Conservation (phyloP, 2,797 vertebrate species). For the Sphenopsis melanotis region DNA sequence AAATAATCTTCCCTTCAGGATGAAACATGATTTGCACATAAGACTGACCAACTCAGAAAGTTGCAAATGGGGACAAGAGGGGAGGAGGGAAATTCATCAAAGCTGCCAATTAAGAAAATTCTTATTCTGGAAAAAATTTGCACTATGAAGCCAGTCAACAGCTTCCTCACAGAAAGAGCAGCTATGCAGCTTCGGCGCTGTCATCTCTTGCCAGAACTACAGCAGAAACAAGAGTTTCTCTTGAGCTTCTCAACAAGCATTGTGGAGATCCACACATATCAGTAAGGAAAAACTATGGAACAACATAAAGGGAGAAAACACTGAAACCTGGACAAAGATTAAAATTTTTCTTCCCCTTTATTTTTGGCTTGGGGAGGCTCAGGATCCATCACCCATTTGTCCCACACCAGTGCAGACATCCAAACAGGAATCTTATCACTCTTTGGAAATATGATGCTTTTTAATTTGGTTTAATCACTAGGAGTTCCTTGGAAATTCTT, state of each 20-base stretch:
- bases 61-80: not conserved
- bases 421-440: not conserved
- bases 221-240: not conserved
- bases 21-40: not conserved
- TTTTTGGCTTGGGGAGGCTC: not conserved
- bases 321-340: fast-evolving
- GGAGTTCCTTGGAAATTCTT: not conserved
- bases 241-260: not conserved
- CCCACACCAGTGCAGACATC: not conserved
- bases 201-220: not conserved
- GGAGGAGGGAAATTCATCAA: not conserved
- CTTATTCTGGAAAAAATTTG: not conserved
- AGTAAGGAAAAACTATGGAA: not conserved
- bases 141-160: not conserved
- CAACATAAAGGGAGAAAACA: not conserved
- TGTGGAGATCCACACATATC: fast-evolving
- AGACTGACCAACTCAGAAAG: not conserved
- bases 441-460: not conserved
- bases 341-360: not conserved
- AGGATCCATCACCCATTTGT: not conserved
- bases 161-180: not conserved
- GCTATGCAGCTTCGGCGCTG: not conserved
- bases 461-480: not conserved
- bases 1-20: not conserved
- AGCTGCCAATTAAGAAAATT: not conserved